Evolutionary conservation across 2,888 invertebrate species (phyloP), one percentile per base, ranked within the genome.

Genomic region (Volucella inflata): DNA sequence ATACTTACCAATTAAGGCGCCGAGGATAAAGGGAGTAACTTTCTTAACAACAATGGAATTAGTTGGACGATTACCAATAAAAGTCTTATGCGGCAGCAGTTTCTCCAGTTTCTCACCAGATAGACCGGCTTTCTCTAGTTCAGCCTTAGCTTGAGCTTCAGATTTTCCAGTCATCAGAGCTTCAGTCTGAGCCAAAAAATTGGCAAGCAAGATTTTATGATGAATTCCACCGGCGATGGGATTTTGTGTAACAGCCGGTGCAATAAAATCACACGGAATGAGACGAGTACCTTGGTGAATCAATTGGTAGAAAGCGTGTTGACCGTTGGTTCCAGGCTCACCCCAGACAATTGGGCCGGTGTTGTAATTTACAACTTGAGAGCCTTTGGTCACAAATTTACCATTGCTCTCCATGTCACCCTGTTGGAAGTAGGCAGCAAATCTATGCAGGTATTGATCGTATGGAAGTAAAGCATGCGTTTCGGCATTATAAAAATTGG

Each of bases 361-460:
- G 75, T 89, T 92, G 78, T 91, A 92, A 70, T 89, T 88, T 12
- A 91, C 92, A 12, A 91, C 92, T 78, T 94, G 91, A 0, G 96
- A 96, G 40, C 89, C 90, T 42, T 96, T 94, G 0, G 96, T 97
- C 38, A 97, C 96, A 90, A 96, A 96, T 93, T 99, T 99, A 87
- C 99, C 99, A 92, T 99, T 99, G 88, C 98, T 98, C 93, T 99
- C 99, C 99, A 99, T 99, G 90, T 99, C 99, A 3, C 99, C 99
- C 93, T 99, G 99, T 93, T 99, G 99, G 94, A 99, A 99, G 92
- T 99, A 99, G 14, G 99, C 99, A 10, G 99, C 98, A 93, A 99
- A 99, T 91, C 99, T 95, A 92, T 99, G 99, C 89, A 99, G 93
- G 92, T 99, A 99, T 93, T 99, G 99, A 92, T 99, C 99, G 92